Evolutionary conservation across 2,113 vertebrate genomes (phyloP), one percentile per base, ranked within the genome.

Genomic region (Prunella himalayana): DNA sequence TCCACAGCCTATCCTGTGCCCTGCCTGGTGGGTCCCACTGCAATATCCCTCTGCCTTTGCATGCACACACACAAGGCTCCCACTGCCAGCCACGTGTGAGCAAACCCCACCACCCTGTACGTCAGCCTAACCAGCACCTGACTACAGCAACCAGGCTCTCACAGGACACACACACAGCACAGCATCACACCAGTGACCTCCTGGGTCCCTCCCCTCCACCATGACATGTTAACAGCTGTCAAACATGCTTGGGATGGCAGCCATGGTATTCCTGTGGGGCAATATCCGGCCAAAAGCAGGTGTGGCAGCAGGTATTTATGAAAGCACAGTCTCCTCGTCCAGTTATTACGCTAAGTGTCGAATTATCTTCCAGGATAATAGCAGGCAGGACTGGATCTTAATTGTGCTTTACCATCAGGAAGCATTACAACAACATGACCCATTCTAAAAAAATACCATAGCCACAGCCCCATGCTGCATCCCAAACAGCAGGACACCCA

Each of bases 311-410:
- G 54, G 60, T 83, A 56, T 56, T 94, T 94, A 92, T 82, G 82
- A 92, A 69, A 93, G 72, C 91, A 69, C 0, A 0, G 44, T 41
- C 66, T 80, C 54, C 65, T 83, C 2, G 0, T 75, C 73, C 59
- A 87, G 41, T 81, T 94, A 92, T 90, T 92, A 92, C 25, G 15
- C 59, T 54, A 92, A 82, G 49, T 42, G 69, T 77, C 80, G 95
- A 96, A 97, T 97, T 96, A 97, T 78, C 69, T 71, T 84, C 44
- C 72, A 78, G 76, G 44, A 9, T 63, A 92, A 91, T 64, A 78
- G 88, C 85, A 87, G 70, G 91, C 77, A 87, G 60, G 78, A 91
- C 89, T 89, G 85, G 86, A 86, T 85, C 63, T 66, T 96, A 96
- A 96, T 95, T 96, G 56, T 45, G n/a, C 18, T 88, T 66, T 51